Evolutionary conservation across 2,888 invertebrate genomes (phyloP), one percentile per base, ranked within the genome.

Genomic region (Phyllotreta cruciferae): DNA sequence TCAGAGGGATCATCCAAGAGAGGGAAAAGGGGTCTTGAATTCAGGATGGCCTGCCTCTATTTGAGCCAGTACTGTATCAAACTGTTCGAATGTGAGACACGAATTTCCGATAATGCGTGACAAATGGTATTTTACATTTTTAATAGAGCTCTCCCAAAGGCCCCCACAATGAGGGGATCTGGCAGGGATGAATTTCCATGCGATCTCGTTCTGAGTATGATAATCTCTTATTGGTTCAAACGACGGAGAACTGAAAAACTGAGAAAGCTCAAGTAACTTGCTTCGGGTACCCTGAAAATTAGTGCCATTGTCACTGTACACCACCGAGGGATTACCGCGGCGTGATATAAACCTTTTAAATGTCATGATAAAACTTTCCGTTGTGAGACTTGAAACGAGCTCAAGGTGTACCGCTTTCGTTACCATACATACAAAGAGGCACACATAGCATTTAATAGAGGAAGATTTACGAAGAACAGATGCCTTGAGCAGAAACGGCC

Each of bases 401-500:
- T 66, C 63, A 9, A 62, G 10, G 34, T 66, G 66, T 5, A 65
- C 65, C n/a, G 62, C 61, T 24, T 64, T 62, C 1, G 55, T 63
- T 3, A 14, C 47, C 53, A 63, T 58, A 44, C 58, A 65, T 7
- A 62, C 58, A 37, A 62, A 65, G 34, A 65, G 37, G n/a, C 47
- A 37, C 4, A 63, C 56, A 37, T 66, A 66, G 42, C 63, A 55
- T 56, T 66, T 67, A 0, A 54, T 47, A 9, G 36, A 9, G 6
- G 63, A 63, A 6, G 70, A 54, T 45, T 63, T 66, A 13, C 62
- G 9, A 38, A 70, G 41, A 9, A 41, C 24, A 6, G 66, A 68
- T n/a, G 70, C 54, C 56, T 64, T 68, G 9, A 71, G 24, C 0
- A 64, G 11, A 42, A 64, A 64, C 1, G 66, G 68, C n/a, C 68